These are phyloP conservation scores for Bimastos eiseni DNA, from an alignment of 2,888 invertebrate genomes.

Conservation along the genomic window DNA sequence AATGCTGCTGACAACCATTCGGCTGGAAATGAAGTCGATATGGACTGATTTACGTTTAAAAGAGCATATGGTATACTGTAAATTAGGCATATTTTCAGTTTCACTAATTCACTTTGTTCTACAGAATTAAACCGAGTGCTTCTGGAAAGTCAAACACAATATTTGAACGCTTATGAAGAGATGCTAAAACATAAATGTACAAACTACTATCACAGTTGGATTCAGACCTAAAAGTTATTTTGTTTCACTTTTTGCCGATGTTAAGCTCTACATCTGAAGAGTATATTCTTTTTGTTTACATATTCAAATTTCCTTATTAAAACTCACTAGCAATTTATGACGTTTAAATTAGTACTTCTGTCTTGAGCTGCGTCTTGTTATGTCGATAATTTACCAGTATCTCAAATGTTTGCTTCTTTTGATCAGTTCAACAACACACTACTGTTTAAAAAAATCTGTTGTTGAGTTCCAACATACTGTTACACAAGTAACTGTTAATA, in stretches of 20 bases:
- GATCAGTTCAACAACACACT: neutral
- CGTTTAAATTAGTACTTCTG: neutral
- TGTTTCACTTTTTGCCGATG: neutral
- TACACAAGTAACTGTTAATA: neutral
- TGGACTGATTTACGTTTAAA: neutral
- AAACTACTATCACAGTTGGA: constrained; percentile 2
- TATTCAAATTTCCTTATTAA: neutral
- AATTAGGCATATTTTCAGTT: constrained; percentile 9
- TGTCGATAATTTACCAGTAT: neutral
- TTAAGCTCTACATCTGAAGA: neutral
- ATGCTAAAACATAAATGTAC: neutral
- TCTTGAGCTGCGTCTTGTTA: neutral
- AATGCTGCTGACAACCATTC: neutral
- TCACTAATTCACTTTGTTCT: constrained; percentile 5
- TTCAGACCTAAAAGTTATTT: neutral
- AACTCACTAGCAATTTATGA: neutral
- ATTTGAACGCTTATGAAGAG: neutral
- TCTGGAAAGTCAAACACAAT: neutral
- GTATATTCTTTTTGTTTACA: neutral
- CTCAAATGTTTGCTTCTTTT: neutral
- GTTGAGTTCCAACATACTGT: too few relatives aligned
- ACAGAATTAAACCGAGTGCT: neutral
- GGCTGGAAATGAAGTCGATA: neutral
- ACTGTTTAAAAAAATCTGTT: neutral
- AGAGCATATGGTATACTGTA: neutral